Evolutionary conservation across 1,140 invertebrate species (phyloP).

Genomic region (Meteorus sp.): DNA sequence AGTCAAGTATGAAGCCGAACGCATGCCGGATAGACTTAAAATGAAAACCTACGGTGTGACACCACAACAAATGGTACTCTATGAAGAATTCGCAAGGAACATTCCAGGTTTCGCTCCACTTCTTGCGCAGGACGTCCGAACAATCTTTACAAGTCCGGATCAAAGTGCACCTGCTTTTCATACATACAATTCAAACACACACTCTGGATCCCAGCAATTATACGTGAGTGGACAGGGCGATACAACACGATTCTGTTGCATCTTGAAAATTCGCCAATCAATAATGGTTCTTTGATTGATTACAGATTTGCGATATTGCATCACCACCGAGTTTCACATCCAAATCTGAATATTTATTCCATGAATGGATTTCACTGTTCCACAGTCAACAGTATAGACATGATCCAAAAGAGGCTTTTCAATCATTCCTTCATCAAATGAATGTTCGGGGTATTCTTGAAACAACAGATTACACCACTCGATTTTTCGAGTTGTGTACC

Average conservation of each 20-base stretch:
- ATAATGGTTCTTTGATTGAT: conserved; percentile 23
- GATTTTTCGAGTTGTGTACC: conserved; percentile 96
- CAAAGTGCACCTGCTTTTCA: conserved; percentile 69
- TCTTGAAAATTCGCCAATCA: too few species aligned
- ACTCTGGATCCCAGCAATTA: conserved; percentile 86
- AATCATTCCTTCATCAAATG: conserved; percentile 93
- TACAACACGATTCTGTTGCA: too few species aligned
- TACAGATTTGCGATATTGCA: conserved; percentile 83
- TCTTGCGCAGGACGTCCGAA: conserved; percentile 73
- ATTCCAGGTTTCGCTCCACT: conserved; percentile 93
- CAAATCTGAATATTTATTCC: conserved; percentile 90
- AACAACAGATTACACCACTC: conserved; percentile 94
- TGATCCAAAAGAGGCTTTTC: conserved; percentile 91
- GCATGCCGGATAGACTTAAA: conserved; percentile 91
- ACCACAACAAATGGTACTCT: conserved; percentile 86
- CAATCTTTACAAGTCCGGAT: conserved; percentile 74
- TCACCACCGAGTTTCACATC: conserved; percentile 93
- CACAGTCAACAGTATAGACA: conserved; percentile 76
- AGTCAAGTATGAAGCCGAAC: conserved; percentile 87
- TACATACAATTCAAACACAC: conserved; percentile 82
- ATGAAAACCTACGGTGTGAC: conserved; percentile 89
- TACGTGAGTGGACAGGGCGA: conserved; percentile 63
- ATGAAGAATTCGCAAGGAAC: conserved; percentile 95
- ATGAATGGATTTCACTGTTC: conserved; percentile 95
- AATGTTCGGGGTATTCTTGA: conserved; percentile 95